Percentiles rank a stretch among this genome's conserved stretches.
Evolutionary conservation across 2,113 vertebrate species (phyloP).

Genomic region (Pangasianodon hypophthalmus): DNA sequence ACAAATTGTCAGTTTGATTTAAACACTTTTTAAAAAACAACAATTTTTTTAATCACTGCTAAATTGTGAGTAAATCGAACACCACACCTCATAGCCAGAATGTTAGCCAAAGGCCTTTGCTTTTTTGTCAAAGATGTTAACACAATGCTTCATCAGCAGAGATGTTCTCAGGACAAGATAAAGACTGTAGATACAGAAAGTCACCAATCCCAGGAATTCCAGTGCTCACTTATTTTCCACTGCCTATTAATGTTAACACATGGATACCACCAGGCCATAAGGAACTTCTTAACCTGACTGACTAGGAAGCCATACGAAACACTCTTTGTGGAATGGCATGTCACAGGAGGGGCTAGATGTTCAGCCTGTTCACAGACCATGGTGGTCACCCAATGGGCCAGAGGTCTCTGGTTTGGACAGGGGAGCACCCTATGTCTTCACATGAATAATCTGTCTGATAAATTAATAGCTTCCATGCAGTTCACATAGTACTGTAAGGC

Average conservation of each 20-base stretch:
- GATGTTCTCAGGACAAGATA: neutral
- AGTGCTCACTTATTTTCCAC: neutral
- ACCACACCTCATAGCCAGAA: neutral
- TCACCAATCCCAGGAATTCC: neutral
- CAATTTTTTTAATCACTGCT: neutral
- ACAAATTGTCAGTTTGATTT: slow-evolving; percentile 24
- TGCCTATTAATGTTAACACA: neutral
- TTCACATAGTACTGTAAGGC: neutral
- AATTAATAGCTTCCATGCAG: neutral
- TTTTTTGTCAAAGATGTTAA: too few relatives aligned
- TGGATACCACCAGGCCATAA: neutral
- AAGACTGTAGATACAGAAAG: neutral
- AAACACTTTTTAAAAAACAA: neutral
- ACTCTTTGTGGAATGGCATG: neutral
- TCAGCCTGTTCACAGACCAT: neutral
- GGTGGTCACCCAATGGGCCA: neutral
- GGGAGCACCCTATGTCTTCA: neutral
- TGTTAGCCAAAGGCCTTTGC: neutral
- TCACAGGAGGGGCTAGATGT: neutral
- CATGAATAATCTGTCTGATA: neutral
- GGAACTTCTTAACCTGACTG: neutral
- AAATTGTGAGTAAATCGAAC: neutral
- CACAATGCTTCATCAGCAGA: neutral
- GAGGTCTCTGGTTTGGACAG: neutral
- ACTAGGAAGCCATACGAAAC: neutral